Evolutionary conservation across 2,113 vertebrate species (phyloP), one percentile per base, ranked within the genome.

Genomic region (Bambusicola thoracicus): DNA sequence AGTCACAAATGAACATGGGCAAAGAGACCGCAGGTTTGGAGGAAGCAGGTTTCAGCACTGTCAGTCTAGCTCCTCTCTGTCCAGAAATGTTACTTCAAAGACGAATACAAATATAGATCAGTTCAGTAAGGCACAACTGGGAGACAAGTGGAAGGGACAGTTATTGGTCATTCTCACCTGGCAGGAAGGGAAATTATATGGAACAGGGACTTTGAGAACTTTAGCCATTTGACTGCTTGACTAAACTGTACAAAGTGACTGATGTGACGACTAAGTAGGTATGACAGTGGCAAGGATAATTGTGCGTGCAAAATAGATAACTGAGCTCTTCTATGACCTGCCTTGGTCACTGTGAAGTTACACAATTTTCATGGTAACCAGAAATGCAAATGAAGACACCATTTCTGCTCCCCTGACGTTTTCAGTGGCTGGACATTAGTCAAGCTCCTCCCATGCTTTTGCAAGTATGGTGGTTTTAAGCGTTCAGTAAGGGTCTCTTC

Each of bases 141-240:
- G 87, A 44, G 66, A 70, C 0, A 0, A 77, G 44, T 6, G 78
- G 41, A 32, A 34, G 7, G 20, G 15, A 36, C 14, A 56, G 29
- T 38, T 87, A 69, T 3, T 40, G 20, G 30, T 61, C 11, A 10
- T 79, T 5, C 2, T 83, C 49, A 63, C 12, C 25, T 25, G 56
- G 30, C 30, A 74, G 24, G n/a, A 80, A 67, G 2, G 34, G 41
- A 75, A 87, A 70, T 65, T 0, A 25, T 41, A 49, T 5, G 24
- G 51, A 83, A 74, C 6, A 21, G 16, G 16, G 63, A 43, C 44
- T 89, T 75, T 24, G 34, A 77, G 49, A 49, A 62, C 44, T 76
- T 85, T 36, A 85, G 34, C 14, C 34, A 22, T 56, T 91, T 89
- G 51, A 63, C 36, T 74, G 44, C 59, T 51, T n/a, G 58, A 66